Evolutionary conservation across 2,888 invertebrate species (phyloP).

Genomic region (Trichogramma dendrolimi): DNA sequence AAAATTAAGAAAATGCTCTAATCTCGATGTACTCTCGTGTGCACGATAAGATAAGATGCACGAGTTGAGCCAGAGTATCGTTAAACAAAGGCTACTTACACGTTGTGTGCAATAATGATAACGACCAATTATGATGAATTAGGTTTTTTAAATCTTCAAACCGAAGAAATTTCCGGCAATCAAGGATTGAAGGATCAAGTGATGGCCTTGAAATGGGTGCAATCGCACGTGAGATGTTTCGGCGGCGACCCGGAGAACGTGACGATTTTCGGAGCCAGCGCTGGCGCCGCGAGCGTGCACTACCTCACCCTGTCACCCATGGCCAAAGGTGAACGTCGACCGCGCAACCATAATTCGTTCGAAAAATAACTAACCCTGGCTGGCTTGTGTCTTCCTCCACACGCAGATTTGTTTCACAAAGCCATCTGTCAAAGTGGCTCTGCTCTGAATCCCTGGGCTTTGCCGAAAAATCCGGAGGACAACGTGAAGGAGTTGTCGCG

Average conservation of each 20-base stretch:
- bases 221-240: conserved; percentile 31
- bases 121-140: not conserved
- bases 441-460: conserved; percentile 34
- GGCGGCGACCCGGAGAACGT: conserved; percentile 35
- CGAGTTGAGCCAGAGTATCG: too few relatives aligned
- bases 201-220: conserved; percentile 34
- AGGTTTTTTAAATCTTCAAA: conserved; percentile 30
- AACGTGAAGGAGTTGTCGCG: conserved; percentile 32
- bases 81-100: too few relatives aligned
- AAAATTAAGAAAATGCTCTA: too few relatives aligned
- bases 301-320: conserved; percentile 28
- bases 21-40: too few relatives aligned
- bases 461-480: conserved; percentile 16
- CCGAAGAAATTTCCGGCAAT: conserved; percentile 32
- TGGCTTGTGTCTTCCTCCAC: not conserved
- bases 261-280: conserved; percentile 36
- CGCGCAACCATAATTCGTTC: not conserved
- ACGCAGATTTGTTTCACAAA: conserved; percentile 43
- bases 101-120: not conserved
- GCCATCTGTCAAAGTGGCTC: conserved; percentile 42
- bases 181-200: conserved; percentile 38
- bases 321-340: conserved; percentile 20
- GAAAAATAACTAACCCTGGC: not conserved
- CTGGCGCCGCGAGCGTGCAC: conserved; percentile 32
- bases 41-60: too few relatives aligned